Base-by-base conservation (phyloP, 2,113 vertebrate genomes). In the Alaudala cheleensis region DNA sequence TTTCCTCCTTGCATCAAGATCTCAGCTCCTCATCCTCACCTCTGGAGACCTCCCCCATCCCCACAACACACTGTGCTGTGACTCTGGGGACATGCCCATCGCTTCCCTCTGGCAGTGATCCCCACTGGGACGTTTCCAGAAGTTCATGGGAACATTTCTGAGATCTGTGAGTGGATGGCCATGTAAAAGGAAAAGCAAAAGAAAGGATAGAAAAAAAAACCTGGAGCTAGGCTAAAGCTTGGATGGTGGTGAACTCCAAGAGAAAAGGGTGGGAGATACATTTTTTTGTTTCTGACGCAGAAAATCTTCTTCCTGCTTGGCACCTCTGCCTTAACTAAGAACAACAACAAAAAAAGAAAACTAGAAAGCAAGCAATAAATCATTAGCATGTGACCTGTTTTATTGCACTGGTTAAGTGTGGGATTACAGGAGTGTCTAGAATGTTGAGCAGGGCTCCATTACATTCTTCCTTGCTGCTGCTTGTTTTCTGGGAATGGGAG, bases 41-140 rank as follows among this genome's bases (percentile, higher is more conserved):
- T 40, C n/a, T 25, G 28, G 42, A 74, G 29, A 67, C 21, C 10
- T 34, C 9, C 14, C 7, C 31, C 11, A 51, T 16, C 7, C 74
- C 23, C 23, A 54, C 14, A 44, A 6, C 56, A 74, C 14, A 24
- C 40, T 0, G 0, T 37, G 11, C 45, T 29, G 7, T 54, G 25
- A 45, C 20, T 10, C 33, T 37, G 14, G 18, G 13, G 12, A 66
- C 29, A 54, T 57, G 20, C 10, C 17, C 33, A 19, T 65, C 0
- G 0, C 11, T 81, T 7, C 9, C 9, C 13, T 84, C 31, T 18
- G 45, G 4, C 54, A 65, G 23, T 26, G 21, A 33, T 25, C 20
- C 45, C 23, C 29, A n/a, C 37, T 1, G 0, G 45, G 21, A 61
- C 49, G 40, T 14, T 50, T 83, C 37, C 40, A 56, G 62, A 66